phyloP scores from a whole-genome alignment of 2,797 vertebrate genomes.

The Margarornis squamiger region DNA sequence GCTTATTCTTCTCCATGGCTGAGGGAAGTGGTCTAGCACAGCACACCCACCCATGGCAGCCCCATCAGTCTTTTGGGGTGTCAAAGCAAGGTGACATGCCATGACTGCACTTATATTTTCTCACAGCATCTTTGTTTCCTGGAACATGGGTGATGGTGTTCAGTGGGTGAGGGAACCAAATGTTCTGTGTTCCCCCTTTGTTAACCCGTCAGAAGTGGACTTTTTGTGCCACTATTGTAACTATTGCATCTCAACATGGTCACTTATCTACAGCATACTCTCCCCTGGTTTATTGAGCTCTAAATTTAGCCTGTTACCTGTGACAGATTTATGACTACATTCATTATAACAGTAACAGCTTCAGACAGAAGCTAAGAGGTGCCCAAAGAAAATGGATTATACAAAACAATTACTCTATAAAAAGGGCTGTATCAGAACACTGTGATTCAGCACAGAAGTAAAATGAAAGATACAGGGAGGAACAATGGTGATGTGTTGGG shows the following conservation, averaged over 20 bases:
- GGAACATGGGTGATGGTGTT: neutral
- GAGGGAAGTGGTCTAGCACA: neutral
- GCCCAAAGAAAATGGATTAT: constrained; percentile 43
- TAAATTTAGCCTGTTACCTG: constrained; percentile 36
- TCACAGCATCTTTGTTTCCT: neutral
- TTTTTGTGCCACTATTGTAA: neutral
- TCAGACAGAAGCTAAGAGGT: constrained; percentile 28
- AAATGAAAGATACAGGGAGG: neutral
- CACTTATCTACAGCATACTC: neutral
- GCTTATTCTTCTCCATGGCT: neutral
- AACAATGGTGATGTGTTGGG: neutral
- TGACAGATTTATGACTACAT: constrained; percentile 28
- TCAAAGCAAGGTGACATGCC: neutral
- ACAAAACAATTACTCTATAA: constrained; percentile 18
- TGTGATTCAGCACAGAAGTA: constrained; percentile 10
- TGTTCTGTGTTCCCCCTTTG: neutral
- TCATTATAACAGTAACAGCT: constrained; percentile 3
- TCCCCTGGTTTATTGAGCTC: neutral
- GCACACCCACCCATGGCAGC: neutral
- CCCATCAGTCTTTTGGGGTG: neutral
- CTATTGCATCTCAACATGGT: neutral
- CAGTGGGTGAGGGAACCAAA: neutral
- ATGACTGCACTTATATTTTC: accelerated
- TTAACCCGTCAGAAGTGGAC: neutral
- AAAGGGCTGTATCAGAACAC: neutral